These are phyloP conservation scores for Trogon melanurus DNA, from an alignment of 2,113 vertebrate genomes.

Conservation along the genomic window DNA sequence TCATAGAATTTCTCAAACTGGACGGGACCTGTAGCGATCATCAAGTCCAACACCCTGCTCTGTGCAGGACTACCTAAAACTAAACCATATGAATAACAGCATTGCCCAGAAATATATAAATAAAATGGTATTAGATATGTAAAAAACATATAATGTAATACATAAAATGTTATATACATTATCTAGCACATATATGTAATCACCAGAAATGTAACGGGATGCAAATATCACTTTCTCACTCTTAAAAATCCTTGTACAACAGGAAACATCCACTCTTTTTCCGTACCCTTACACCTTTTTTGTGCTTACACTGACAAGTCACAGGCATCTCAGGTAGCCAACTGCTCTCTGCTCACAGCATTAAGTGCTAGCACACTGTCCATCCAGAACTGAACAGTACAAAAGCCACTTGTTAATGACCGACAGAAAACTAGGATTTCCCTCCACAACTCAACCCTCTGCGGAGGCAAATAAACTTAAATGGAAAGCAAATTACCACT, in stretches of 20 bases:
- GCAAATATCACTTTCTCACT: neutral
- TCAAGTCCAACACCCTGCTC: neutral
- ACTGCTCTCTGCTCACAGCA: neutral
- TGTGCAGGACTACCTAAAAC: neutral
- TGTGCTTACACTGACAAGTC: neutral
- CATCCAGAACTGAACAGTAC: neutral
- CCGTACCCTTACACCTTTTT: neutral
- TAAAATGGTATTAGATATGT: neutral
- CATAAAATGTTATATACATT: neutral
- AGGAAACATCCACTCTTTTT: neutral
- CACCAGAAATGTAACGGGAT: neutral
- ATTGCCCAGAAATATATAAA: neutral
- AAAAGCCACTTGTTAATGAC: neutral
- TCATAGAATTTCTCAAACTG: neutral
- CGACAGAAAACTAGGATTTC: neutral
- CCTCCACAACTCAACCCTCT: neutral
- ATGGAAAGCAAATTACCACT: neutral
- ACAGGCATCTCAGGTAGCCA: neutral
- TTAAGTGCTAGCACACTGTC: neutral
- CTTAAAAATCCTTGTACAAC: neutral
- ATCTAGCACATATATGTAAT: neutral
- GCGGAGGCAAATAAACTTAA: neutral
- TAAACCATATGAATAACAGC: neutral
- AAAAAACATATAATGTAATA: neutral
- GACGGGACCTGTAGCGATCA: neutral